phyloP scores from a whole-genome alignment of 2,113 vertebrate species.

The Perca schrenkii region DNA sequence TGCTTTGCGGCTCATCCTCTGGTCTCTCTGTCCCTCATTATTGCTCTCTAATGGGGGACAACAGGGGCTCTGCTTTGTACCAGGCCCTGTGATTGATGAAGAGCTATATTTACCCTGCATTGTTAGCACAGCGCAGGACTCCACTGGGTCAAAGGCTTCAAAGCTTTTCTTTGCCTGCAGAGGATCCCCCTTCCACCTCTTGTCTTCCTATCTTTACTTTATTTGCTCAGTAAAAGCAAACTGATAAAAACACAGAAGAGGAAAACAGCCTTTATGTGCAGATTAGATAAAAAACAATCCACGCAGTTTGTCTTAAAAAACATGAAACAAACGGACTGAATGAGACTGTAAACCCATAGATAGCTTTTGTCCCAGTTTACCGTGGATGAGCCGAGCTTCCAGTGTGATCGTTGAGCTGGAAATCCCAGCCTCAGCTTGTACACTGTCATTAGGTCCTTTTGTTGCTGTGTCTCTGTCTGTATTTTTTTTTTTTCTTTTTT shows the following conservation, averaged over 20 bases:
- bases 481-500: background rate
- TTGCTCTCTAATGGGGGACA: constrained; percentile 41
- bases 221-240: constrained; percentile 17
- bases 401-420: constrained; percentile 24
- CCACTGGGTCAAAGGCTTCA: constrained; percentile 26
- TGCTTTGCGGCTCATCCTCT: background rate
- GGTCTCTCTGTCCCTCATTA: constrained; percentile 48
- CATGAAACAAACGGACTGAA: background rate
- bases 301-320: background rate
- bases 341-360: background rate
- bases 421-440: background rate
- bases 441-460: constrained; percentile 20
- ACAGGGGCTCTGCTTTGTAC: constrained; percentile 10
- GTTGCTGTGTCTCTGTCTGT: constrained; percentile 11
- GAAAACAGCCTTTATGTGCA: background rate
- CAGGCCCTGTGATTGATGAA: constrained; percentile 40
- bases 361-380: background rate
- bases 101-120: constrained; percentile 62
- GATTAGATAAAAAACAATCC: background rate
- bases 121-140: constrained; percentile 20
- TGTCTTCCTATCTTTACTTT: constrained; percentile 9
- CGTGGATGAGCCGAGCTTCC: constrained; percentile 1
- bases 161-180: constrained; percentile 28
- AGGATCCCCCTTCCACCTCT: constrained; percentile 13
- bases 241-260: background rate